Evolutionary conservation across 2,888 invertebrate species (phyloP).

Genomic region (Dryomyza anilis): DNA sequence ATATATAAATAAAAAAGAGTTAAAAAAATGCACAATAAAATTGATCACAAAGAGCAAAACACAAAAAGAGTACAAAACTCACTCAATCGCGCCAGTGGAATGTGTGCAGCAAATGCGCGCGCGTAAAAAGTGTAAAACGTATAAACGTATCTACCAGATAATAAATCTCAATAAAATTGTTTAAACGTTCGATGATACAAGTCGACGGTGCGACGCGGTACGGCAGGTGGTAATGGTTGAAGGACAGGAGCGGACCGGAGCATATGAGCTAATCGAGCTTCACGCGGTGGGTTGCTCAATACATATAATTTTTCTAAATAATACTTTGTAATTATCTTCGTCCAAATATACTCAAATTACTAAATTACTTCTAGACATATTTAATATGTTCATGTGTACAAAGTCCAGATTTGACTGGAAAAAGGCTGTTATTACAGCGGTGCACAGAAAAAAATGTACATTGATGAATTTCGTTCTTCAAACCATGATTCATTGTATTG

Average conservation of each 20-base stretch:
- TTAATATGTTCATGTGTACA: too few relatives aligned
- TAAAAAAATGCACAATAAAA: neutral
- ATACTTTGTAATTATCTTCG: too few relatives aligned
- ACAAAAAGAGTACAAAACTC: neutral
- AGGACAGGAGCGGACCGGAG: neutral
- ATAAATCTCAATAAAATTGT: conserved; percentile 19
- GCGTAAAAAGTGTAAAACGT: neutral
- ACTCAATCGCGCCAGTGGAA: neutral
- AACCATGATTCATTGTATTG: too few relatives aligned
- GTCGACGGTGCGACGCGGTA: neutral
- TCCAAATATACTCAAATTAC: too few relatives aligned
- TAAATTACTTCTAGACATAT: too few relatives aligned
- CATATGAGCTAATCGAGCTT: too few relatives aligned
- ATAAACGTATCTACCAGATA: conserved; percentile 14
- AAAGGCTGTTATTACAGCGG: too few relatives aligned
- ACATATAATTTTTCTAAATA: too few relatives aligned
- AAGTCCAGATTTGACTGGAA: too few relatives aligned
- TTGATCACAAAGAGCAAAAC: neutral
- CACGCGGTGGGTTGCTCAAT: too few relatives aligned
- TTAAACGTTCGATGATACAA: neutral
- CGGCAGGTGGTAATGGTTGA: neutral
- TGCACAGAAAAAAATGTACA: too few relatives aligned
- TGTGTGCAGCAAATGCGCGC: neutral
- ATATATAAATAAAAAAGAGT: neutral
- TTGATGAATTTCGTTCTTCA: too few relatives aligned